phyloP scores from a whole-genome alignment of 2,113 vertebrate genomes.

The Pedionomus torquatus region DNA sequence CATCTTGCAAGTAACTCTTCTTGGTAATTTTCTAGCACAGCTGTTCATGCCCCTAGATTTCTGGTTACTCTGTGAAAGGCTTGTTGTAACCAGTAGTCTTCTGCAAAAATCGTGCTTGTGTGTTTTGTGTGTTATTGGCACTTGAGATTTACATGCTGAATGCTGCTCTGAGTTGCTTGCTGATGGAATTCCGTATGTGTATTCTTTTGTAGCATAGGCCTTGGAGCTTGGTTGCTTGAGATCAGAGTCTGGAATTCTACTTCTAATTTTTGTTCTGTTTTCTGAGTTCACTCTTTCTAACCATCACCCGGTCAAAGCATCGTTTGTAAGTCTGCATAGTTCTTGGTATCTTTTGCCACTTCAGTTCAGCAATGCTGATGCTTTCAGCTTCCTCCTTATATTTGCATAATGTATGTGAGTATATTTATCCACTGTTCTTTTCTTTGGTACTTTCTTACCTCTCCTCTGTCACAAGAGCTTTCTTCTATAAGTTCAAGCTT shows the following conservation, averaged over 20 bases:
- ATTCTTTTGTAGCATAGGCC: neutral
- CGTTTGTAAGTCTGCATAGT: neutral
- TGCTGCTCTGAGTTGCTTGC: neutral
- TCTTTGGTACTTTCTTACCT: neutral
- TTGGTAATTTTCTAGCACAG: neutral
- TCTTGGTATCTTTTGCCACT: neutral
- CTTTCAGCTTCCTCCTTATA: neutral
- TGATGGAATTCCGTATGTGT: neutral
- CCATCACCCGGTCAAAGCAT: neutral
- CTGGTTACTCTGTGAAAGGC: neutral
- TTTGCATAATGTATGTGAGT: neutral
- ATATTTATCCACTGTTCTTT: neutral
- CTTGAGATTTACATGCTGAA: neutral
- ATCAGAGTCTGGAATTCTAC: neutral
- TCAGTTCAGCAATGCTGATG: neutral
- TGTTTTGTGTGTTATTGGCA: neutral
- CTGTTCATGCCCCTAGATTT: neutral
- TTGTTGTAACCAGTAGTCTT: accelerated
- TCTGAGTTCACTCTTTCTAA: neutral
- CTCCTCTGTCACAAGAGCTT: neutral
- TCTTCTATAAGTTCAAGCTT: neutral
- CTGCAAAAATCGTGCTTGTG: neutral
- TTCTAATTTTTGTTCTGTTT: neutral
- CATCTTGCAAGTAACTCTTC: neutral
- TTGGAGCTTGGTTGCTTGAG: neutral